These are phyloP conservation scores for Danio albolineatus DNA, from an alignment of 2,797 vertebrate genomes.

Conservation along the genomic window DNA sequence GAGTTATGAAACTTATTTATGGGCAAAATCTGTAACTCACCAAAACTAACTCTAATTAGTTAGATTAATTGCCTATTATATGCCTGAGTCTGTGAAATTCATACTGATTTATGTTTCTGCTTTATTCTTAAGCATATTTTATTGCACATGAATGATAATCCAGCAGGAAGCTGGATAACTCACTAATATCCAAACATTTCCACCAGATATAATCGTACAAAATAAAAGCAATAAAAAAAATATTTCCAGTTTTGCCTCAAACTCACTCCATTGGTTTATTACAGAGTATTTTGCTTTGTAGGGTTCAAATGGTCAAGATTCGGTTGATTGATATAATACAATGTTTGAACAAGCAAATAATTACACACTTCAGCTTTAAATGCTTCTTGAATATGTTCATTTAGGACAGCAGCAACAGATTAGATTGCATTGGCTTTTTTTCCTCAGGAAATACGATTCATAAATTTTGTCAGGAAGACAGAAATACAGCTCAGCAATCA, in stretches of 20 bases:
- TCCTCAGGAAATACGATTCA: conserved; percentile 15
- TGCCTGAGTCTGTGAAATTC: conserved; percentile 23
- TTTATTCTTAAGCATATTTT: conserved; percentile 11
- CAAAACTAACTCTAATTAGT: conserved; percentile 42
- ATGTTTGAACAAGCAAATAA: conserved; percentile 1
- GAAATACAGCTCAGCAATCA: not conserved
- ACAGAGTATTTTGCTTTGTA: not conserved
- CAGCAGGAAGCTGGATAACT: not conserved
- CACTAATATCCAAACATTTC: not conserved
- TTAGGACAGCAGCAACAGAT: not conserved
- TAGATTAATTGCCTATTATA: conserved; percentile 17
- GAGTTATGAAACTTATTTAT: conserved; percentile 11
- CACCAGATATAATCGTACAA: not conserved
- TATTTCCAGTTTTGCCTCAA: not conserved
- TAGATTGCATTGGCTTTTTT: conserved; percentile 5
- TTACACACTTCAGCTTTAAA: not conserved
- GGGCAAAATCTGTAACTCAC: not conserved
- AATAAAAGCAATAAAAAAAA: not conserved
- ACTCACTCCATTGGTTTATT: not conserved
- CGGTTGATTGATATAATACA: no score
- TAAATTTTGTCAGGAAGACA: conserved; percentile 28
- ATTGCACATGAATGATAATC: conserved; percentile 6
- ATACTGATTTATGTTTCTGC: conserved; percentile 27
- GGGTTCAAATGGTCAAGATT: not conserved
- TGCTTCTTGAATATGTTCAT: not conserved